Evolutionary conservation across 2,888 invertebrate species (phyloP).

Genomic region (Escarpia spicata): DNA sequence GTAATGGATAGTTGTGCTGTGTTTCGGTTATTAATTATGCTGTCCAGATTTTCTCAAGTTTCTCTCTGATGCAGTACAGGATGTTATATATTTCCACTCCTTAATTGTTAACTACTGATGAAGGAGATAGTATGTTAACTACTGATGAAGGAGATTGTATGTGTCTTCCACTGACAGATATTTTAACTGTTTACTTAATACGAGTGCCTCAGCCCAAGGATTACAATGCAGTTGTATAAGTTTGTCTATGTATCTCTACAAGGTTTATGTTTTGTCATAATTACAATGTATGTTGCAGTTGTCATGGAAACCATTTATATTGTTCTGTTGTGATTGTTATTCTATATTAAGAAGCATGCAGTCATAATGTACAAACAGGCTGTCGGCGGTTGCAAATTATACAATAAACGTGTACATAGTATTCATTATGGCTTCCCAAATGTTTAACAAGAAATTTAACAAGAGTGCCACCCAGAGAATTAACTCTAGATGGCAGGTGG

Average conservation of each 20-base stretch:
- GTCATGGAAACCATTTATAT: neutral
- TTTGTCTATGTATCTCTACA: neutral
- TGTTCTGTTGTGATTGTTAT: constrained; percentile 16
- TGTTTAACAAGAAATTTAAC: neutral
- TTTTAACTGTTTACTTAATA: neutral
- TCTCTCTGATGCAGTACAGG: neutral
- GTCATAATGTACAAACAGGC: neutral
- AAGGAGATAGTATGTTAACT: no score
- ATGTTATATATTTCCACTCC: neutral
- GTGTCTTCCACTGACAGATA: neutral
- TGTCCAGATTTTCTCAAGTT: neutral
- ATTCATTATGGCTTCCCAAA: neutral
- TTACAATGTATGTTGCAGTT: constrained; percentile 10
- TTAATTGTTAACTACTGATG: neutral
- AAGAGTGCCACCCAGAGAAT: no score
- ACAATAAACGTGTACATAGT: neutral
- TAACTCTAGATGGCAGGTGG: no score
- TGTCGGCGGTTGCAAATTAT: neutral
- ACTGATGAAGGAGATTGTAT: neutral
- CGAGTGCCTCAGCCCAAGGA: neutral
- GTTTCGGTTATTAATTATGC: neutral
- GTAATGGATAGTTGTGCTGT: neutral
- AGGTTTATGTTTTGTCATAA: neutral
- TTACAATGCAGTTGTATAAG: neutral
- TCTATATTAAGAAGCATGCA: neutral